Conservation (phyloP, 2,113 vertebrate species). For the Ameiurus melas region DNA sequence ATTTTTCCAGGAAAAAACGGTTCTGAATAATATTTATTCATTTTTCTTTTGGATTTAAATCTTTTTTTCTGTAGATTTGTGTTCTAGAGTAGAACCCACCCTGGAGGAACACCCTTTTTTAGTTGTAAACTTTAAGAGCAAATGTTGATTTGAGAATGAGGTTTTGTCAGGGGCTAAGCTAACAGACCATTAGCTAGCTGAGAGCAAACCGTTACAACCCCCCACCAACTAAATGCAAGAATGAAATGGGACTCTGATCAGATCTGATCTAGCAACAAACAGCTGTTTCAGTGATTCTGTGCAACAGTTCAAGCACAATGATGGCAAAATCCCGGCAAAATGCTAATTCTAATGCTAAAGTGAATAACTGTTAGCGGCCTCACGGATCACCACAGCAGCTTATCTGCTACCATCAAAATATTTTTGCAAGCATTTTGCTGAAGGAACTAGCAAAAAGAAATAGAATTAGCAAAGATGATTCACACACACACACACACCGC, state of each 20-base stretch:
- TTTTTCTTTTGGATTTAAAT: neutral
- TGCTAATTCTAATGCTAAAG: neutral
- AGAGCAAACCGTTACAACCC: no score
- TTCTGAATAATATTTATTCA: no score
- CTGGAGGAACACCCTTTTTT: neutral
- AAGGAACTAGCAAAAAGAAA: neutral
- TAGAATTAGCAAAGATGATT: neutral
- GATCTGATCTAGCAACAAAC: neutral
- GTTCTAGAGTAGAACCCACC: neutral
- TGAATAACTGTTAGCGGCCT: neutral
- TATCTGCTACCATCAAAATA: neutral
- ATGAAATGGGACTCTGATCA: neutral
- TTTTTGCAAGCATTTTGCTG: neutral
- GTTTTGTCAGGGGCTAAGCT: neutral
- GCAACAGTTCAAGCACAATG: neutral
- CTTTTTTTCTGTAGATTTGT: neutral
- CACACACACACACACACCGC: neutral
- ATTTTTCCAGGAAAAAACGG: no score
- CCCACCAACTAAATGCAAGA: no score
- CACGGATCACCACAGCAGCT: neutral
- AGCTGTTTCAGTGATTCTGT: neutral
- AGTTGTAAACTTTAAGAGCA: no score
- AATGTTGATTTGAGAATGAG: neutral
- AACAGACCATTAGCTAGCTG: neutral
- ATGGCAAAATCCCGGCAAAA: neutral